Conservation (phyloP, 2,888 invertebrate species). For the Nasonia oneida region DNA sequence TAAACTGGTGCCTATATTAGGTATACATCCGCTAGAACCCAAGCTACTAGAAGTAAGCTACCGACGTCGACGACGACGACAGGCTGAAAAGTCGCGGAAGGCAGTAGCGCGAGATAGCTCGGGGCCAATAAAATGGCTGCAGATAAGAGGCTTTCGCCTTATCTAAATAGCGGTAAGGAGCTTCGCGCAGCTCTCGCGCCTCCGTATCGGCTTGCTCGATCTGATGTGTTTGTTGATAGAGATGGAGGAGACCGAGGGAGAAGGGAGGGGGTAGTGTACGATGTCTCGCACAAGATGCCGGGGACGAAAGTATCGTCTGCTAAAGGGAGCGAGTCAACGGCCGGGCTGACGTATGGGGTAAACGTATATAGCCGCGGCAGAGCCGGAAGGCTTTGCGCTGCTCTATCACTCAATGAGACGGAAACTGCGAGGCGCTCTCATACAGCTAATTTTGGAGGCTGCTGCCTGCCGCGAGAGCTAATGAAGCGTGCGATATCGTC, state of each 20-base stretch:
- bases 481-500: background rate
- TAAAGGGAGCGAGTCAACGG: background rate
- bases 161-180: conserved; percentile 61
- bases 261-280: background rate
- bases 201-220: conserved; percentile 25
- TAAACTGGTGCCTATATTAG: background rate
- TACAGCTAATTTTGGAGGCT: background rate
- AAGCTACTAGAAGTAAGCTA: conserved; percentile 34
- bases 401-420: background rate
- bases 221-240: conserved; percentile 52
- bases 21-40: background rate
- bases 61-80: conserved; percentile 46
- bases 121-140: conserved; percentile 57
- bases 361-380: background rate
- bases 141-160: conserved; percentile 62
- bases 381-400: background rate
- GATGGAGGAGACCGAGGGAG: background rate
- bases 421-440: background rate
- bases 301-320: background rate
- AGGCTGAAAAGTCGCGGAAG: conserved; percentile 54
- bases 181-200: conserved; percentile 30
- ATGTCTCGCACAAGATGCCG: background rate
- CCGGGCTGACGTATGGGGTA: background rate
- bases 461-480: background rate
- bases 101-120: conserved; percentile 8